Conservation (phyloP, 2,797 vertebrate genomes). For the Chiloscyllium punctatum region DNA sequence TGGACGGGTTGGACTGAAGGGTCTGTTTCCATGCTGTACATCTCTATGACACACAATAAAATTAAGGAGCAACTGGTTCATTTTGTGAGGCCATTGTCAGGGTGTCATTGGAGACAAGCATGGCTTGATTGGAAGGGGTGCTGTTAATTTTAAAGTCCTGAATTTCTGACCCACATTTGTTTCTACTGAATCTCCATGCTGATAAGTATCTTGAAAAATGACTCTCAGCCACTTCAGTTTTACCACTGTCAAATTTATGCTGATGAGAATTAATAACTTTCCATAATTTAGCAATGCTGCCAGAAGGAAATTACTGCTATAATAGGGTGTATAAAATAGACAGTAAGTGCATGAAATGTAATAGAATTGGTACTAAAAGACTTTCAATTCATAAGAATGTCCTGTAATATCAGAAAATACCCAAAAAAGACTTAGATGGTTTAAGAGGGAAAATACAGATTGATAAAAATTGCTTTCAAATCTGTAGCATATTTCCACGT, state of each 20-base stretch:
- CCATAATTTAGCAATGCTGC: background rate
- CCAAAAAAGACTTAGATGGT: background rate
- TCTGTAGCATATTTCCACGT: background rate
- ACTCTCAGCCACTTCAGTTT: background rate
- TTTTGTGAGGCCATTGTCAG: background rate
- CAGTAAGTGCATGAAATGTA: background rate
- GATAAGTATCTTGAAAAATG: background rate
- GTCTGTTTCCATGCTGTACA: no score
- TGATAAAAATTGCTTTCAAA: background rate
- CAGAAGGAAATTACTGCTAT: background rate
- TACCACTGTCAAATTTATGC: background rate
- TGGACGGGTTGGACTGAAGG: no score
- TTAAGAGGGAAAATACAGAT: background rate
- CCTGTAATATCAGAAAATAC: background rate
- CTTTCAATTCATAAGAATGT: background rate
- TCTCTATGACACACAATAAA: background rate
- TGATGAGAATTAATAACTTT: conserved; percentile 3
- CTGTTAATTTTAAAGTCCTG: background rate
- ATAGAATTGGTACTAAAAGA: background rate
- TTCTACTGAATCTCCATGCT: background rate
- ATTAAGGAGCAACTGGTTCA: background rate
- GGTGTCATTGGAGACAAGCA: background rate
- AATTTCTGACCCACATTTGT: background rate
- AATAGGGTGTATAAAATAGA: background rate
- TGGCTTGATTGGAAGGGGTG: background rate